phyloP scores from a whole-genome alignment of 2,888 invertebrate species.

The Coleophora deauratella region DNA sequence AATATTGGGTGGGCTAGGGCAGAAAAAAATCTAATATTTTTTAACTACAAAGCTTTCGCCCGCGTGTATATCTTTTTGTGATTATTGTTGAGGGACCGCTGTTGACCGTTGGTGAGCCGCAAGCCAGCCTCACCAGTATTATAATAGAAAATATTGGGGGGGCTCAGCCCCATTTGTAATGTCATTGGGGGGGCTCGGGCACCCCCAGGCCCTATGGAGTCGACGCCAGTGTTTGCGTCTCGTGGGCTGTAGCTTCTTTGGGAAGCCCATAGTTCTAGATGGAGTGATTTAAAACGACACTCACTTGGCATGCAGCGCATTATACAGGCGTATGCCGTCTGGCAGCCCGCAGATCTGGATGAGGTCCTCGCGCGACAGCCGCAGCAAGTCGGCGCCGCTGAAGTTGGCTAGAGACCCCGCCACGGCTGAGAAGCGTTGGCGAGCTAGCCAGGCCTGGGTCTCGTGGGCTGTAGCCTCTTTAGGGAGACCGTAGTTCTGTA shows the following conservation, averaged over 20 bases:
- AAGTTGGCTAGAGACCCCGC: slow-evolving; percentile 87
- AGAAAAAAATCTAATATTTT: too few relatives aligned
- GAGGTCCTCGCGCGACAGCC: slow-evolving; percentile 90
- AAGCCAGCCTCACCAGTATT: too few relatives aligned
- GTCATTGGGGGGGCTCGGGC: too few relatives aligned
- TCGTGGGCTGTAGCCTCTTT: slow-evolving; percentile 81
- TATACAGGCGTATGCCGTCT: slow-evolving; percentile 94
- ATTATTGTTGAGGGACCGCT: too few relatives aligned
- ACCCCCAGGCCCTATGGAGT: too few relatives aligned
- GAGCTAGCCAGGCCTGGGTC: slow-evolving; percentile 85
- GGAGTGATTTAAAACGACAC: too few relatives aligned
- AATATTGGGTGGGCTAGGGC: too few relatives aligned
- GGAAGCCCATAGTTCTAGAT: slow-evolving; percentile 74
- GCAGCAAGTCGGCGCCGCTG: slow-evolving; percentile 90
- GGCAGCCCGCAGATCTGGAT: slow-evolving; percentile 95
- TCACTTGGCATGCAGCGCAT: slow-evolving; percentile 90
- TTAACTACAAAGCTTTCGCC: too few relatives aligned
- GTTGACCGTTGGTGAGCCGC: slow-evolving; percentile 83
- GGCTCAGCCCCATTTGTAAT: too few relatives aligned
- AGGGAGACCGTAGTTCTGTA: slow-evolving; percentile 70
- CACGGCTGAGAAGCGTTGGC: slow-evolving; percentile 85
- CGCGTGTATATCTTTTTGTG: too few relatives aligned
- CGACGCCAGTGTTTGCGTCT: slow-evolving; percentile 84
- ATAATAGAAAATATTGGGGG: too few relatives aligned
- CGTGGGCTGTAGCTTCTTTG: slow-evolving; percentile 79